Conservation (phyloP, 1,140 invertebrate species). For the Idris sp. region DNA sequence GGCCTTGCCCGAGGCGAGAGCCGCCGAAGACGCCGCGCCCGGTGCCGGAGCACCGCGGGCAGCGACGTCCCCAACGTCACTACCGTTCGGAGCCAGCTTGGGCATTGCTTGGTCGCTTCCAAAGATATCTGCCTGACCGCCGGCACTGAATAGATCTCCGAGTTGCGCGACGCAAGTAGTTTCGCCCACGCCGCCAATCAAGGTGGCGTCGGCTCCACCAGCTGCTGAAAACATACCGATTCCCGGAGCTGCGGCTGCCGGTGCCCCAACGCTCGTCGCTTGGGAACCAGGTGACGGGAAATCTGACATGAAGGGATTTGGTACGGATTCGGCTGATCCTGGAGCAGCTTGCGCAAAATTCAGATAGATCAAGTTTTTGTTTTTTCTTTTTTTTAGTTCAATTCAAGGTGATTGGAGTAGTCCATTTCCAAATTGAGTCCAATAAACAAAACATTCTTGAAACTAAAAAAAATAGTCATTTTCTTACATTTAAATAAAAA, state of each 20-base stretch:
- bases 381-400: no score
- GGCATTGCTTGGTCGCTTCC: conserved; percentile 73
- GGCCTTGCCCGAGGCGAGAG: conserved; percentile 67
- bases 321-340: conserved; percentile 79
- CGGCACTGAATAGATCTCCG: conserved; percentile 76
- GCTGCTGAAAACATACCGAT: conserved; percentile 53
- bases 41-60: conserved; percentile 39
- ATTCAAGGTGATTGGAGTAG: no score
- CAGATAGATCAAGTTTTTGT: no score
- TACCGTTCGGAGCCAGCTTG: conserved; percentile 63
- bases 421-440: no score
- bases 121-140: conserved; percentile 75
- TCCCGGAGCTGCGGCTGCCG: conserved; percentile 24
- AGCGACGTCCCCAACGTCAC: conserved; percentile 65
- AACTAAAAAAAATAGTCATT: no score
- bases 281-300: conserved; percentile 72
- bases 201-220: conserved; percentile 46
- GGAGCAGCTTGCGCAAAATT: conserved; percentile 83
- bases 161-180: conserved; percentile 44
- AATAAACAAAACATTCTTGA: no score
- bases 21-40: conserved; percentile 64
- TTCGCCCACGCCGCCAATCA: conserved; percentile 47
- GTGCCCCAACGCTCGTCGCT: conserved; percentile 30
- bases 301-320: conserved; percentile 80
- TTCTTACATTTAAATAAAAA: no score